phyloP scores from a whole-genome alignment of 2,797 vertebrate genomes.

The Pseudomugil tenellus region DNA sequence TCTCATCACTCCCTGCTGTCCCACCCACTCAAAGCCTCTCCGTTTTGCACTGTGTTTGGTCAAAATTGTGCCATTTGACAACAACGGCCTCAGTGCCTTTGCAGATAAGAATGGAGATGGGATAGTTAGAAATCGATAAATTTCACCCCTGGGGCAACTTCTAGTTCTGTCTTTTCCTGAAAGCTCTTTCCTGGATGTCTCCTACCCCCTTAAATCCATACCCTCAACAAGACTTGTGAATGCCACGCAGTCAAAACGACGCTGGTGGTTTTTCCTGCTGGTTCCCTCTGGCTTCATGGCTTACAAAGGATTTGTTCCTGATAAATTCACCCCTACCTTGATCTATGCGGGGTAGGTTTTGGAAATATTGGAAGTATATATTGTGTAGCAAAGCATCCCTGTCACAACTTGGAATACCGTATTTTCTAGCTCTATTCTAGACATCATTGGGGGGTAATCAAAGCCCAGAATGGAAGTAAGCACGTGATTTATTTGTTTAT shows the following conservation, averaged over 20 bases:
- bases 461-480: constrained; percentile 51
- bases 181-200: constrained; percentile 25
- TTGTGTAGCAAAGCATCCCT: constrained; percentile 32
- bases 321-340: constrained; percentile 22
- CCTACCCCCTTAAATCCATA: constrained; percentile 23
- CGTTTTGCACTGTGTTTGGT: constrained; percentile 58
- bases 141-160: constrained; percentile 54
- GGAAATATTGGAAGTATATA: constrained; percentile 43
- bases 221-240: constrained; percentile 46
- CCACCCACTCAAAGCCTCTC: constrained; percentile 61
- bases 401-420: constrained; percentile 39
- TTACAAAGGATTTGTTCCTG: constrained; percentile 25
- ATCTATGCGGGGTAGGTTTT: constrained; percentile 38
- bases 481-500: constrained; percentile 74
- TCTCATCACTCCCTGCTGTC: constrained; percentile 43
- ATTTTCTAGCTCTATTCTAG: constrained; percentile 42
- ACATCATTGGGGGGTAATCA: constrained; percentile 48
- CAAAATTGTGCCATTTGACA: constrained; percentile 66
- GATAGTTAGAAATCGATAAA: constrained; percentile 61
- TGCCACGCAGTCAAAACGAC: constrained; percentile 52
- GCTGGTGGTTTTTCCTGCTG: constrained; percentile 19
- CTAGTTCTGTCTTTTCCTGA: constrained; percentile 28
- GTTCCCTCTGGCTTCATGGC: constrained; percentile 22
- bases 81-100: constrained; percentile 57
- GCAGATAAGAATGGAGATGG: constrained; percentile 56